Conservation (phyloP, 2,888 invertebrate genomes). For the Cepaea hortensis region DNA sequence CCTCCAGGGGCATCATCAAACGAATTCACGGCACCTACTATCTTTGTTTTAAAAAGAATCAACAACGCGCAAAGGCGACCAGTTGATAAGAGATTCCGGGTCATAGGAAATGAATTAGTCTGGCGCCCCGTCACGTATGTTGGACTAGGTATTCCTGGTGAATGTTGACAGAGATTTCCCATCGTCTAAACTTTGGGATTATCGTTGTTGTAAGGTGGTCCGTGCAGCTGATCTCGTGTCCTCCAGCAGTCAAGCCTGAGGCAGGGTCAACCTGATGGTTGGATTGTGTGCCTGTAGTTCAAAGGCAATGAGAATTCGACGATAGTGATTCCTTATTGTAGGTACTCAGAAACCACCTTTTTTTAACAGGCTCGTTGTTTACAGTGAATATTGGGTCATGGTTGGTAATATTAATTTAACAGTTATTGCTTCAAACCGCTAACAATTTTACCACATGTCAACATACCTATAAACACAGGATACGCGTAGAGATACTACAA, state of each 20-base stretch:
- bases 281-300: neutral
- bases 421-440: too few relatives aligned
- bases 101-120: constrained; percentile 2
- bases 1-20: constrained; percentile 35
- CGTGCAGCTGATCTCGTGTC: neutral
- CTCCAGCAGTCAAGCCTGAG: neutral
- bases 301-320: neutral
- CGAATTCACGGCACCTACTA: constrained; percentile 18
- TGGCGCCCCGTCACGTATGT: neutral
- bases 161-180: constrained; percentile 27
- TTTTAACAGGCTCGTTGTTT: too few relatives aligned
- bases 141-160: neutral
- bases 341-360: too few relatives aligned
- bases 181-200: constrained; percentile 25
- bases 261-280: neutral
- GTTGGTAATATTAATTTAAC: too few relatives aligned
- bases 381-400: too few relatives aligned
- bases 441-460: too few relatives aligned
- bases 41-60: constrained; percentile 34
- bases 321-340: too few relatives aligned
- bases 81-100: constrained; percentile 35
- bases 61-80: constrained; percentile 18
- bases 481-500: too few relatives aligned
- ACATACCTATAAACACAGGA: too few relatives aligned
- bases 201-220: constrained; percentile 23